Conservation (phyloP, 2,888 invertebrate genomes). For the Ecdyonurus torrentis region DNA sequence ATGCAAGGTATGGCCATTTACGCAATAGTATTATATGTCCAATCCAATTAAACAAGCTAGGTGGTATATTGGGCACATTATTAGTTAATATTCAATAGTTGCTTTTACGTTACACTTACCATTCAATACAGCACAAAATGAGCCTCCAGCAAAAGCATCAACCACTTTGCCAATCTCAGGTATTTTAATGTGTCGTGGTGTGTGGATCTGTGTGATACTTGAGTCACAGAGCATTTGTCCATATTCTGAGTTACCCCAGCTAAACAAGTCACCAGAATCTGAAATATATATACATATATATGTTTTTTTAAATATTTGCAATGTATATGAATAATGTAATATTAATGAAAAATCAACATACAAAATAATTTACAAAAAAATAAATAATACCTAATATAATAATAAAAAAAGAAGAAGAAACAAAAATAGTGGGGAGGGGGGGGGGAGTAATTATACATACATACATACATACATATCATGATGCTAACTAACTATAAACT, state of each 20-base stretch:
- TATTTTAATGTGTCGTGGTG: conserved; percentile 45
- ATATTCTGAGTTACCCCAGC: conserved; percentile 95
- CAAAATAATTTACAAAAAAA: neutral
- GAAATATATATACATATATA: conserved; percentile 17
- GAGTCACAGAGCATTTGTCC: conserved; percentile 50
- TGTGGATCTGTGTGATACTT: conserved; percentile 49
- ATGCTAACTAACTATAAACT: no score
- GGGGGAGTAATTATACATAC: no score
- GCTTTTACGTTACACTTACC: conserved; percentile 39
- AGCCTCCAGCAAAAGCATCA: conserved; percentile 72
- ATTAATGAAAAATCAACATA: neutral
- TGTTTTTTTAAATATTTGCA: no score
- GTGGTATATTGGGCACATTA: no score
- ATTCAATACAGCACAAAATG: conserved; percentile 68
- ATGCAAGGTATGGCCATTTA: neutral
- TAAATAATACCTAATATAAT: no score
- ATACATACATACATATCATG: no score
- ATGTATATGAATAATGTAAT: no score
- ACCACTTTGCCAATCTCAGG: conserved; percentile 55
- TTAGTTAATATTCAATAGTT: no score
- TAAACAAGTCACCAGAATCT: conserved; percentile 84
- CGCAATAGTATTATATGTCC: neutral
- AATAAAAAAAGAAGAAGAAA: no score
- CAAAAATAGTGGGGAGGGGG: no score
- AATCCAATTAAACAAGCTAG: no score